Base-by-base conservation (phyloP, 2,113 vertebrate genomes). In the Gallinago undulata region DNA sequence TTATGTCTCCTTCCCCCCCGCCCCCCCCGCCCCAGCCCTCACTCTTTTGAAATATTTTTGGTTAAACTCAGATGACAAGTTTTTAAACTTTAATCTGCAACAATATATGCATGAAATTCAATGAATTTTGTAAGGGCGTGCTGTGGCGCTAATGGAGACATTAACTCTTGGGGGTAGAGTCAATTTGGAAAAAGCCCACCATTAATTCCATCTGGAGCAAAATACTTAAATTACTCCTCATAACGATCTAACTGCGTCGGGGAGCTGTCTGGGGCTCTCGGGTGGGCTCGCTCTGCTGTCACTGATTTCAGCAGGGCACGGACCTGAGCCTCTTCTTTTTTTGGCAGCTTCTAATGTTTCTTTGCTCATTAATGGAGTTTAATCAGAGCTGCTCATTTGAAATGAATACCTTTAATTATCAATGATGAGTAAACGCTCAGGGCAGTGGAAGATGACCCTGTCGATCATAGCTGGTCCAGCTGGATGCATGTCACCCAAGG, bases 21-120 rank as follows among this genome's bases (percentile, higher is more conserved):
- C n/a, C 1, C 2, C 2, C 19, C 7, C 12, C 39, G 39, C 4
- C 27, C 2, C 2, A 21, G 9, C 8, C 7, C 27, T 6, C 23
- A 23, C 30, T 35, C 28, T 73, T 91, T 92, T 92, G 81, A 95
- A 87, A 79, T 82, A n/a, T 19, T 76, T 92, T 94, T 63, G 48
- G 56, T 83, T 80, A 84, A 89, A 89, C 64, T 67, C 27, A 67
- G 84, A 43, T 81, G 78, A 91, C 37, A 70, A 82, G 47, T 84
- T 64, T 84, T 73, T 83, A 35, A 83, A 89, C 77, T 75, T 89
- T 86, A 78, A 89, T 73, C 33, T 93, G 91, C 83, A 75, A 66
- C 25, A 86, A 51, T 53, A 31, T 56, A 41, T 72, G 33, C 39
- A 64, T 50, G 48, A 33, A 86, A 89, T 87, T 67, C 31, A 62